Evolutionary conservation across 2,888 invertebrate species (phyloP).

Genomic region (Drosophila longiperda): DNA sequence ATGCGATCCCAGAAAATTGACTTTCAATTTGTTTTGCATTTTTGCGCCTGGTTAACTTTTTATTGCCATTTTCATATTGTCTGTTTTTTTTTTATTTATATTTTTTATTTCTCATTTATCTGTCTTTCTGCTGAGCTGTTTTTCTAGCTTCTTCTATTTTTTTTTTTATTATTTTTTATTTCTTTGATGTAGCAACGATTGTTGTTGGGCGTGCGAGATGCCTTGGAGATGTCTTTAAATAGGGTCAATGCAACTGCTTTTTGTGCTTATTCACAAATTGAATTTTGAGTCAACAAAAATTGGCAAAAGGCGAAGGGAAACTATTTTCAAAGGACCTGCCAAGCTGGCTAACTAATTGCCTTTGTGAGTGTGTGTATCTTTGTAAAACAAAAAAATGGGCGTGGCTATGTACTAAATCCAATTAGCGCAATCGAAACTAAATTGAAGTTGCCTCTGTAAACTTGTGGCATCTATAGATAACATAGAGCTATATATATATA

Average conservation of each 20-base stretch:
- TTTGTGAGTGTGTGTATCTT: slow-evolving; percentile 15
- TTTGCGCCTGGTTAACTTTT: slow-evolving; percentile 64
- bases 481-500: slow-evolving; percentile 1
- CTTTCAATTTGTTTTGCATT: slow-evolving; percentile 73
- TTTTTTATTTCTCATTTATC: not conserved
- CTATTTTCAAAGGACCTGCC: slow-evolving; percentile 26
- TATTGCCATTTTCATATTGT: slow-evolving; percentile 59
- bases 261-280: slow-evolving; percentile 25
- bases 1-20: slow-evolving; percentile 60
- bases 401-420: slow-evolving; percentile 56
- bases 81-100: slow-evolving; percentile 4
- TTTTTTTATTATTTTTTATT: slow-evolving; percentile 12
- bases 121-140: slow-evolving; percentile 17
- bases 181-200: slow-evolving; percentile 38
- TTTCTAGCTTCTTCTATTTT: not conserved
- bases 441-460: slow-evolving; percentile 14
- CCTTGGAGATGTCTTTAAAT: slow-evolving; percentile 32
- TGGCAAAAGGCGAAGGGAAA: slow-evolving; percentile 13
- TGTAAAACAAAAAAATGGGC: slow-evolving; percentile 18
- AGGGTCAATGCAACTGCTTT: slow-evolving; percentile 49
- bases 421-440: slow-evolving; percentile 49
- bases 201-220: slow-evolving; percentile 7
- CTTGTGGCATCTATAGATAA: not conserved
- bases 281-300: slow-evolving; percentile 33
- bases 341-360: slow-evolving; percentile 50